Evolutionary conservation across 2,888 invertebrate species (phyloP), one percentile per base, ranked within the genome.

Genomic region (Pyrrhosoma nymphula): DNA sequence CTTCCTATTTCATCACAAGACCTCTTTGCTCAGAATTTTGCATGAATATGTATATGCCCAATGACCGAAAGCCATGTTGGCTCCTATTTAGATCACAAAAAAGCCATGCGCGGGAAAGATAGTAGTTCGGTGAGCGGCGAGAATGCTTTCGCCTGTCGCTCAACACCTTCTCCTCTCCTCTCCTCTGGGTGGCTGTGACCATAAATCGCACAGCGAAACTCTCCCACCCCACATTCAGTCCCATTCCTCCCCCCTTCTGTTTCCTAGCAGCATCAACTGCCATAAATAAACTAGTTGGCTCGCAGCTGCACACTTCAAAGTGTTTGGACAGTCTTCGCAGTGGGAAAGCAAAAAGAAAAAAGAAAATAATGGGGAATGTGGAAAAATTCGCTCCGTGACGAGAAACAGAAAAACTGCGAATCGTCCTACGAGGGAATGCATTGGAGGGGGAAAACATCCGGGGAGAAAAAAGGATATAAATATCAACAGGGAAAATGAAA

Each of bases 341-440:
- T 18, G 82, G 82, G 82, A 20, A 60, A 16, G 30, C 0, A 10
- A 60, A 60, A 60, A 60, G 8, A 47, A 47, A 47, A 47, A 47
- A 8, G 8, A 47, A 26, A 35, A 16, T 8, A 82, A 30, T 35
- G 82, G 35, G 35, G 16, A 82, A 82, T 35, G 30, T 82, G 35
- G 30, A 82, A 82, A 75, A 82, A 82, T 82, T 35, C 35, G 12
- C 82, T 4, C 18, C 35, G 82, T 35, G 82, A 82, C 82, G 35
- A 82, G 82, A 82, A 82, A 82, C 82, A 82, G 82, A 82, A 82
- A 82, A 82, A 82, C 82, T 82, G 82, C 82, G 82, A 82, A 82
- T 35, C 35, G 82, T 23, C 12, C 35, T 6, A n/a, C 1, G 16
- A 10, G 35, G 82, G 35, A n/a, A 3, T 26, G 69, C 12, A 12